These are phyloP conservation scores for Apantesis nais DNA, from an alignment of 2,888 invertebrate genomes.

Conservation along the genomic window DNA sequence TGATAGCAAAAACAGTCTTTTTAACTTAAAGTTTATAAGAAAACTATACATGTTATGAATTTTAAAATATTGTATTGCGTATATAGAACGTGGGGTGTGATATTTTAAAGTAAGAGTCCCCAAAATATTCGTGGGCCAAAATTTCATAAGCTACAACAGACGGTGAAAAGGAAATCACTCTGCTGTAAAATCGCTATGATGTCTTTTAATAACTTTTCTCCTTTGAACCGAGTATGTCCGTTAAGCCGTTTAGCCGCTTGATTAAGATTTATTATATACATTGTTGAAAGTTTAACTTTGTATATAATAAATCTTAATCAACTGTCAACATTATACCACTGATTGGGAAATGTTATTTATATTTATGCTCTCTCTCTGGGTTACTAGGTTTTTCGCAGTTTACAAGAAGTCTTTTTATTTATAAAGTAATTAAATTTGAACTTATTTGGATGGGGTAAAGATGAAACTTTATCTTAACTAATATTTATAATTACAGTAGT, in stretches of 20 bases:
- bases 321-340: neutral
- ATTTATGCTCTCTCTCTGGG: neutral
- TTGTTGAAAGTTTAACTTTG: conserved; percentile 3
- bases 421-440: neutral
- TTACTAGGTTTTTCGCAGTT: neutral
- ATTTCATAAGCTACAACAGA: conserved; percentile 5
- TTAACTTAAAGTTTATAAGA: too few species aligned
- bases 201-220: conserved; percentile 15
- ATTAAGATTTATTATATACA: conserved; percentile 3
- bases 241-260: conserved; percentile 7
- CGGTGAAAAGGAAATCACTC: conserved; percentile 9
- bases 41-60: neutral
- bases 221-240: conserved; percentile 7
- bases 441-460: neutral
- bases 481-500: neutral
- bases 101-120: neutral
- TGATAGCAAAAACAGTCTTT: too few species aligned
- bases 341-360: conserved; percentile 2
- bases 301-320: conserved; percentile 4
- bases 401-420: neutral
- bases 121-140: neutral
- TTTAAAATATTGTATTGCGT: neutral
- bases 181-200: conserved; percentile 14
- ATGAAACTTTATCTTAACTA: neutral
- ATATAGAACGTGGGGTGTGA: neutral